Evolutionary conservation across 1,140 invertebrate genomes (phyloP), one percentile per base, ranked within the genome.

Genomic region (Rhagoletis zephyria): DNA sequence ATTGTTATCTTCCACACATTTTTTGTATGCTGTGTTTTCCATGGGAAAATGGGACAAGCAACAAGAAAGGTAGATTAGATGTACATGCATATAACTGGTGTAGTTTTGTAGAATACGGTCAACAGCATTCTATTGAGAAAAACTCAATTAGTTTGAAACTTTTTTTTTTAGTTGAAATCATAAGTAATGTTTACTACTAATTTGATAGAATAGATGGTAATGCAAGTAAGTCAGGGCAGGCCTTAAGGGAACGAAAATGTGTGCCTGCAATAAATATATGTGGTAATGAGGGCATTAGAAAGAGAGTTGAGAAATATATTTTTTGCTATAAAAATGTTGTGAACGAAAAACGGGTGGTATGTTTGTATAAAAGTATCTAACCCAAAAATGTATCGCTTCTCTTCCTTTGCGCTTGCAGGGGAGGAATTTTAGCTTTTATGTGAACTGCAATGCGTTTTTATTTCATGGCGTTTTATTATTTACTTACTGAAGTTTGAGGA

Each of bases 11-110:
- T 74, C 19, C n/a, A 67, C 30, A n/a, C 40, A 67, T 40, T 67
- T 67, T 30, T 81, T 30, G 51, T 56, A 19, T 10, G n/a, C n/a
- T 81, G 9, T 59, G 48, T 56, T 56, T 81, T 19, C 5, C 5
- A 81, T n/a, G 51, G 19, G 16, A 59, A 81, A 81, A 81, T 59
- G 74, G 74, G 74, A 59, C 74, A 56, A 19, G 67, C 74, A 81
- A 81, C 48, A 81, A 81, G 16, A 63, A 63, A 63, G 12, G 61
- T 56, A 56, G 51, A 56, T n/a, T n/a, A n/a, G n/a, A n/a, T 56
- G 51, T 56, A 56, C 4, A 1, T 9, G 12, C 61, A 63, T n/a
- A n/a, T n/a, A n/a, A n/a, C n/a, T 42, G 12, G 14, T 74, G 4
- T 14, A 56, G 51, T 81, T 45, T 74, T 81, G 9, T 81, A 56